Base-by-base conservation (phyloP, 2,888 invertebrate genomes). In the Fragum sueziense region DNA sequence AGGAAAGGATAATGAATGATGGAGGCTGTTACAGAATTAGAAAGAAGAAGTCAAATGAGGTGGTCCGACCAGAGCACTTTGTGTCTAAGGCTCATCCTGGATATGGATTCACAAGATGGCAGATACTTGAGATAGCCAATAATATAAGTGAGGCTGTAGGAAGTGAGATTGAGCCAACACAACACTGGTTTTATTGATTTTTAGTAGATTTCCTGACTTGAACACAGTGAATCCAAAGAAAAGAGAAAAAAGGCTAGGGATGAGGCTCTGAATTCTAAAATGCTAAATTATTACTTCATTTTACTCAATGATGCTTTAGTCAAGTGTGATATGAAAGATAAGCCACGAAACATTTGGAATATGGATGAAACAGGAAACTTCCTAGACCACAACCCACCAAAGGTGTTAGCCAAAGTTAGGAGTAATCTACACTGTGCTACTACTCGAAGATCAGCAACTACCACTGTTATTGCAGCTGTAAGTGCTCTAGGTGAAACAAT, bases 301-400 rank as follows among this genome's bases (percentile, higher is more conserved):
- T 51, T 51, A 37, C 31, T 77, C 2, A 34, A 68, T 25, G 20
- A 27, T 25, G 61, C 25, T 14, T 37, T 70, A 22, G 69, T 69
- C 0, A 68, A 51, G 34, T 54, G 41, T 22, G 37, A 79, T 22
- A 67, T 70, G 3, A 74, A 61, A 25, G 41, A 79, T 70, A 37
- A 31, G 27, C 74, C 70, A 17, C n/a, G 29, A n/a, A 47, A 69
- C 17, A 75, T 81, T 61, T 77, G 72, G 77, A 81, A 72, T 75
- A 69, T 81, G 33, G 70, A 80, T 51, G 76, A 74, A 37, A 77
- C 81, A 11, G 70, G 31, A 22, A 75, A 78, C n/a, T 67, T 29
- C n/a, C 54, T 75, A 17, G 80, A 81, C 25, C 73, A 81, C 34
- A 77, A 74, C 57, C 75, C 77, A n/a, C 72, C 78, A 31, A 72